Evolutionary conservation across 2,888 invertebrate genomes (phyloP).

Genomic region (Labia minor): DNA sequence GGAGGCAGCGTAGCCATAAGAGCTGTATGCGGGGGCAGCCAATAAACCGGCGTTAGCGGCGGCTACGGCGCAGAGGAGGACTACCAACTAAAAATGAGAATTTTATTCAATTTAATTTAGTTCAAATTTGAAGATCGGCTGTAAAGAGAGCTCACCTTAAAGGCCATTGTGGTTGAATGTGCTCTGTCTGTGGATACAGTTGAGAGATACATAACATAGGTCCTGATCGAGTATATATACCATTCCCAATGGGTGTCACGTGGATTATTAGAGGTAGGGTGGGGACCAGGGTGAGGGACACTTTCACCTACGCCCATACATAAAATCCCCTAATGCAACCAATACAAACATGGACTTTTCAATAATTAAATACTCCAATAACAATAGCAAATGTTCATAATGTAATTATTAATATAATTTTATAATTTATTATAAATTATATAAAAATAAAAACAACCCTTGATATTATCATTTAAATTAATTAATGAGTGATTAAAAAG

Average conservation of each 20-base stretch:
- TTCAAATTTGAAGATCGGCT: too few species aligned
- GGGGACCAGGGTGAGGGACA: not conserved
- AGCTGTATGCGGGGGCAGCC: conserved; percentile 19
- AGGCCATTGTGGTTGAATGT: not conserved
- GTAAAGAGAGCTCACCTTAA: not conserved
- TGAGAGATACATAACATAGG: not conserved
- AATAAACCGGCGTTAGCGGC: conserved; percentile 29
- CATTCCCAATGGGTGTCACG: not conserved
- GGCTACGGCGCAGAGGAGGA: conserved; percentile 26
- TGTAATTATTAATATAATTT: too few species aligned
- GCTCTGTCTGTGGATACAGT: not conserved
- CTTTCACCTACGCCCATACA: not conserved
- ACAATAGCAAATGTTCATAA: too few species aligned
- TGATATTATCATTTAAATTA: too few species aligned
- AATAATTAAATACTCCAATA: too few species aligned
- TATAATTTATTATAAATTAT: too few species aligned
- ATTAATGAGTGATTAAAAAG: too few species aligned
- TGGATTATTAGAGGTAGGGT: not conserved
- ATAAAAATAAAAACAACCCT: too few species aligned
- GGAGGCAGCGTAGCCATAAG: conserved; percentile 34
- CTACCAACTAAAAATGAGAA: conserved; percentile 20
- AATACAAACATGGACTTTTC: too few species aligned
- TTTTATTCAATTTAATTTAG: not conserved
- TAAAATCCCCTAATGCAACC: not conserved
- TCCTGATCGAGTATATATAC: not conserved